A percentile compares a stretch with the other conserved stretches of the same genome.
These are phyloP conservation scores for Fragum whitleyi DNA, from an alignment of 2,888 invertebrate species.

Conservation along the genomic window DNA sequence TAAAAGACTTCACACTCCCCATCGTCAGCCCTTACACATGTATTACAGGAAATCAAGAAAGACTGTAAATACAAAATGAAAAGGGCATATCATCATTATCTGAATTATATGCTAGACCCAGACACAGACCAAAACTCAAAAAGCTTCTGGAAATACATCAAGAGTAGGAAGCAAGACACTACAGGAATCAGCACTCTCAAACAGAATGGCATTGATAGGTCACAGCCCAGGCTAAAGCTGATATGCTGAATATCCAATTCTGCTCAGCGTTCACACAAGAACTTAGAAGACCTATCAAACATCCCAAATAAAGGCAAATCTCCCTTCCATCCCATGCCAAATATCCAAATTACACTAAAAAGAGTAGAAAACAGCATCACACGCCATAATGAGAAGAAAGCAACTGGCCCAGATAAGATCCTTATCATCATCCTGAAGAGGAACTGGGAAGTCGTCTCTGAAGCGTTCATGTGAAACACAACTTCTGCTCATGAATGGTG, in stretches of 20 bases:
- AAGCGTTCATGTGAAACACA: too few species aligned
- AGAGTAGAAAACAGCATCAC: too few species aligned
- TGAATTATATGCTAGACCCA: conserved; percentile 18
- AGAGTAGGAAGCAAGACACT: conserved; percentile 10
- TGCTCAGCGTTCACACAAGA: neutral
- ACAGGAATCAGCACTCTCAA: conserved; percentile 4
- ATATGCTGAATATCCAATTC: neutral
- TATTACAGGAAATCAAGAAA: neutral
- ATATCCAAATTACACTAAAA: too few species aligned
- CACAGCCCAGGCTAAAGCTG: conserved; percentile 10
- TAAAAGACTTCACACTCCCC: neutral
- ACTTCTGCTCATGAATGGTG: too few species aligned
- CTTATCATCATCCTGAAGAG: too few species aligned
- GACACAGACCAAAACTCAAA: too few species aligned
- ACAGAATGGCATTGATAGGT: neutral
- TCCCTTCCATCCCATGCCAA: too few species aligned
- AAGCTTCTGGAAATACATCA: conserved; percentile 16
- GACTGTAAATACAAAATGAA: neutral
- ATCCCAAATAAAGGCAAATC: conserved; percentile 7
- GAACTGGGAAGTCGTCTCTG: too few species aligned
- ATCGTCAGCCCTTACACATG: neutral
- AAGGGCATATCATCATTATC: conserved; percentile 7
- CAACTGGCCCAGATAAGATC: too few species aligned
- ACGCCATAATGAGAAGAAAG: neutral
- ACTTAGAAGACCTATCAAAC: neutral